phyloP scores from a whole-genome alignment of 2,113 vertebrate genomes.

The Prunella himalayana region DNA sequence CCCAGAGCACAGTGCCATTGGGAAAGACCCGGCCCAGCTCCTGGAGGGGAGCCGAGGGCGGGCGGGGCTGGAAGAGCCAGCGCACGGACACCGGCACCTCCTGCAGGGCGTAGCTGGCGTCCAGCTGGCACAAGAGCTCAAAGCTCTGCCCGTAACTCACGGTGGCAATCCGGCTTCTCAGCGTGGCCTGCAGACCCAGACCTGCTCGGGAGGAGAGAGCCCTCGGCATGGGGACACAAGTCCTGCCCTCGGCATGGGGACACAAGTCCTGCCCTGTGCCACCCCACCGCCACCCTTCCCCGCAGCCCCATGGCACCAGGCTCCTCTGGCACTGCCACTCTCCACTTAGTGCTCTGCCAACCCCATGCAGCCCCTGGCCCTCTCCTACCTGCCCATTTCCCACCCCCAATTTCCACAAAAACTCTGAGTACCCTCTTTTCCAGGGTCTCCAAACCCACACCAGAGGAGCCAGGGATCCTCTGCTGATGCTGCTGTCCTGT shows the following conservation, averaged over 20 bases:
- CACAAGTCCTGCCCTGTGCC: background rate
- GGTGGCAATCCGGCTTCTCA: constrained; percentile 45
- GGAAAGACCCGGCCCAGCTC: constrained; percentile 65
- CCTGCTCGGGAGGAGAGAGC: constrained; percentile 15
- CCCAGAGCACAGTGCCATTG: constrained; percentile 73
- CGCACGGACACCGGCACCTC: constrained; percentile 34
- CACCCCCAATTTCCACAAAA: background rate
- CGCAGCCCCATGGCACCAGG: fast-evolving
- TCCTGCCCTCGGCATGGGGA: background rate
- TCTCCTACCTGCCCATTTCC: background rate
- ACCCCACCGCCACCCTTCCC: background rate
- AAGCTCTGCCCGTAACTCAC: background rate
- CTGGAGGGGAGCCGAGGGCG: background rate
- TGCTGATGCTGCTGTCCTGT: background rate
- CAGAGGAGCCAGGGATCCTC: background rate
- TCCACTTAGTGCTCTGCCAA: background rate
- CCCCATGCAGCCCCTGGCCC: fast-evolving
- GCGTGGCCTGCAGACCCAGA: background rate
- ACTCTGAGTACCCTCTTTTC: background rate
- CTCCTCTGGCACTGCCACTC: background rate
- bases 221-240: background rate
- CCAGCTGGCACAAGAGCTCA: constrained; percentile 47
- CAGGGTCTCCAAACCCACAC: background rate
- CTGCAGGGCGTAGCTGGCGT: background rate
- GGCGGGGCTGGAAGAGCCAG: constrained; percentile 72